phyloP scores from a whole-genome alignment of 2,113 vertebrate genomes.

The Chamaea fasciata region DNA sequence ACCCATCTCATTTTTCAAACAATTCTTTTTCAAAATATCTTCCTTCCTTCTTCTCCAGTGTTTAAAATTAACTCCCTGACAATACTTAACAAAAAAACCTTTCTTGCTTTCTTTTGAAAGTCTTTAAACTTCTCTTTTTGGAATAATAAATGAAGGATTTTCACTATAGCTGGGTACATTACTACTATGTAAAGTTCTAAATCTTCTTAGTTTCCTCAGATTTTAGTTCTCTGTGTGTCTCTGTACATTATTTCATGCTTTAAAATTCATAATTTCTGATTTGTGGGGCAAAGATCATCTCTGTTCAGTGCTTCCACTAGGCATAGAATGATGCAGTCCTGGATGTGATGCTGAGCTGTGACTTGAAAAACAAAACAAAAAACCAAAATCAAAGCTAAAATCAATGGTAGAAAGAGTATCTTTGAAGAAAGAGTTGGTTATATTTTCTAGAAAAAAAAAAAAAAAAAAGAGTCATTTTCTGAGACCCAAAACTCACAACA shows the following conservation, averaged over 20 bases:
- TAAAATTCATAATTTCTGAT: neutral
- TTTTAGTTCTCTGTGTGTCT: neutral
- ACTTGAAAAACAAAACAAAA: neutral
- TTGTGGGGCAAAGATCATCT: neutral
- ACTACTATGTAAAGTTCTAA: neutral
- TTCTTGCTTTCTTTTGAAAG: neutral
- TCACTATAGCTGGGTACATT: neutral
- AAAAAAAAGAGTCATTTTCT: neutral
- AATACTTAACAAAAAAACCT: neutral
- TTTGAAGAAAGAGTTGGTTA: neutral
- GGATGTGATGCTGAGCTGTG: neutral
- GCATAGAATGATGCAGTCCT: neutral
- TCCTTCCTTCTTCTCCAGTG: neutral
- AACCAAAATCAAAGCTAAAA: neutral
- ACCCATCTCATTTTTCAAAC: conserved; percentile 6
- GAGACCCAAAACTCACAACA: neutral
- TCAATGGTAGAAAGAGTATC: neutral
- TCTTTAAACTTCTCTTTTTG: neutral
- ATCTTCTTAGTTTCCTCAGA: neutral
- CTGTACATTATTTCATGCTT: neutral
- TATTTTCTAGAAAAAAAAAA: neutral
- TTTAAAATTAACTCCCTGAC: neutral
- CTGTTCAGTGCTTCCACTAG: neutral
- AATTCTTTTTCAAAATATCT: neutral
- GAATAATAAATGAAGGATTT: neutral